phyloP scores from a whole-genome alignment of 2,113 vertebrate genomes.

The Sphyrna mokarran region DNA sequence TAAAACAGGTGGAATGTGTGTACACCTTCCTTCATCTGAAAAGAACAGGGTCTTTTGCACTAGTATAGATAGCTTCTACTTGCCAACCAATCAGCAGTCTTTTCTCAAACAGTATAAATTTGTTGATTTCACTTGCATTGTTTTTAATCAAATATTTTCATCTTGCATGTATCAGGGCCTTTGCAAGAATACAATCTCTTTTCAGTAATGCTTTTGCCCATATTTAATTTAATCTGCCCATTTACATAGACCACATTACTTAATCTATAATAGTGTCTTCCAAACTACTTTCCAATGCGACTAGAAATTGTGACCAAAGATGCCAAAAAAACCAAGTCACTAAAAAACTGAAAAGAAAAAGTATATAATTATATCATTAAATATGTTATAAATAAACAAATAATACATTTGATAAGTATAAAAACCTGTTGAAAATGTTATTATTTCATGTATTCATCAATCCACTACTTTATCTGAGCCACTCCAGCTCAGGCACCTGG shows the following conservation, averaged over 20 bases:
- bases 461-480: background rate
- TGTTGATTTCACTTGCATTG: too few relatives aligned
- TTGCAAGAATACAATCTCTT: too few relatives aligned
- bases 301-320: background rate
- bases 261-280: background rate
- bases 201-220: background rate
- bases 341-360: background rate
- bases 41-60: too few relatives aligned
- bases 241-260: background rate
- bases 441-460: background rate
- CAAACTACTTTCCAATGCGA: background rate
- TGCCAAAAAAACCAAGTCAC: background rate
- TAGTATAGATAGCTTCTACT: too few relatives aligned
- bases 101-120: too few relatives aligned
- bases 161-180: too few relatives aligned
- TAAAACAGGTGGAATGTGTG: too few relatives aligned
- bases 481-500: background rate
- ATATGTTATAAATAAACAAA: background rate
- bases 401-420: background rate
- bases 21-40: too few relatives aligned
- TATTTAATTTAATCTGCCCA: background rate
- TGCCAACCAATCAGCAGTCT: too few relatives aligned
- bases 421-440: background rate
- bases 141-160: too few relatives aligned
- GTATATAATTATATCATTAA: background rate